Percentiles rank a stretch among this genome's conserved stretches.
Evolutionary conservation across 2,888 invertebrate species (phyloP).

Genomic region (Torymus auratus): DNA sequence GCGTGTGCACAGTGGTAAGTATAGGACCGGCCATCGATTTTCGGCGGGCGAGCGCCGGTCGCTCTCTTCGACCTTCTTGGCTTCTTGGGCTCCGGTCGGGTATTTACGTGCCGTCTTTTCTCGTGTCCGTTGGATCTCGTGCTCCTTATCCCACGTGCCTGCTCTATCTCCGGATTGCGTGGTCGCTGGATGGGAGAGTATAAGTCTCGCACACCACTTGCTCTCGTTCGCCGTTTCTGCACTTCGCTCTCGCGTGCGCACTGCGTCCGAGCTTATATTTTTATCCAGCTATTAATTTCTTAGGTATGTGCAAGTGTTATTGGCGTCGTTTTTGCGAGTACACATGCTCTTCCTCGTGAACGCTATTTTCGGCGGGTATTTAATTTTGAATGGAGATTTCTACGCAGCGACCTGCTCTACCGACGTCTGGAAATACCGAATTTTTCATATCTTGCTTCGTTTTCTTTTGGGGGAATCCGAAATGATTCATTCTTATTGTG

Average conservation of each 20-base stretch:
- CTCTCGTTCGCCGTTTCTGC: not conserved
- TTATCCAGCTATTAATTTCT: not conserved
- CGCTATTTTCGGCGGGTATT: too few species aligned
- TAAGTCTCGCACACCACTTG: not conserved
- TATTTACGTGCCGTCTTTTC: not conserved
- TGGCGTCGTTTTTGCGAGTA: not conserved
- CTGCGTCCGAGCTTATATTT: not conserved
- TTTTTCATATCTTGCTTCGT: not conserved
- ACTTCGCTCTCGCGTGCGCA: not conserved
- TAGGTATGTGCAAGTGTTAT: not conserved
- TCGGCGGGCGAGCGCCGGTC: conserved; percentile 58
- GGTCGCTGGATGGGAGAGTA: too few species aligned
- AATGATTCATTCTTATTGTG: too few species aligned
- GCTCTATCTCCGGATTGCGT: not conserved
- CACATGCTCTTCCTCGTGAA: not conserved
- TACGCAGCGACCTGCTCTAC: conserved; percentile 23
- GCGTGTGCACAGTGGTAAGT: not conserved
- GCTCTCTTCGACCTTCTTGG: not conserved
- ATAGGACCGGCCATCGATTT: conserved; percentile 64
- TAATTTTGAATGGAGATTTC: too few species aligned
- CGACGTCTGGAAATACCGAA: conserved; percentile 13
- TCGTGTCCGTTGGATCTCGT: not conserved
- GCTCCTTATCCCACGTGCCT: not conserved
- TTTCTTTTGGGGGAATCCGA: too few species aligned
- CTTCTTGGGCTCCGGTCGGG: too few species aligned